phyloP scores from a whole-genome alignment of 2,113 vertebrate genomes.

The Tringa solitaria region DNA sequence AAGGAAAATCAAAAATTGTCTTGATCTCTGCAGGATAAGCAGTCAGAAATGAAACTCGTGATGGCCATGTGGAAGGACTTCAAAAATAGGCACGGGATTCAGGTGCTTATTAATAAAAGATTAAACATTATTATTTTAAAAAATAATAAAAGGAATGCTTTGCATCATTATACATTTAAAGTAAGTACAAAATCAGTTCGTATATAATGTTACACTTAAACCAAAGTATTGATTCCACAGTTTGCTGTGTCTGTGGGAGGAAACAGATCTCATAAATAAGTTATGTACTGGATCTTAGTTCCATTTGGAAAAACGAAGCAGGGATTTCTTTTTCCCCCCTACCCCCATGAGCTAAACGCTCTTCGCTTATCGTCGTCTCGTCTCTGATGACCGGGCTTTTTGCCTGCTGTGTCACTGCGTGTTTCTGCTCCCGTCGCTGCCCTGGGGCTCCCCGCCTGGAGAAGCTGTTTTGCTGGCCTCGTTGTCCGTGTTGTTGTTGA shows the following conservation, averaged over 20 bases:
- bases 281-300: slow-evolving; percentile 1
- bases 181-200: slow-evolving; percentile 59
- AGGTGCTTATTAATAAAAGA: slow-evolving; percentile 49
- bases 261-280: slow-evolving; percentile 55
- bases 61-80: neutral
- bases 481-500: slow-evolving; percentile 57
- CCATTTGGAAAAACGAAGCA: neutral
- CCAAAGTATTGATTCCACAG: slow-evolving; percentile 41
- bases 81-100: neutral
- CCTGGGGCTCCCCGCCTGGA: slow-evolving; percentile 20
- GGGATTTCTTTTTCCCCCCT: neutral
- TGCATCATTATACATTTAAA: slow-evolving; percentile 34
- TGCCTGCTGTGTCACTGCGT: neutral
- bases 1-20: neutral
- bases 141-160: slow-evolving; percentile 51
- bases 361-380: neutral
- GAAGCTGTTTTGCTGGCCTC: slow-evolving; percentile 62
- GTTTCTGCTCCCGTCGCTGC: neutral
- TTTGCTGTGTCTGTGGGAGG: neutral
- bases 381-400: neutral
- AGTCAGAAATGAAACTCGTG: neutral
- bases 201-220: slow-evolving; percentile 28
- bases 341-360: neutral
- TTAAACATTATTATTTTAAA: slow-evolving; percentile 57
- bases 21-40: neutral